A percentile compares a stretch with the other conserved stretches of the same genome.
phyloP scores from a whole-genome alignment of 2,888 invertebrate genomes.

The Lycophotia porphyrea region DNA sequence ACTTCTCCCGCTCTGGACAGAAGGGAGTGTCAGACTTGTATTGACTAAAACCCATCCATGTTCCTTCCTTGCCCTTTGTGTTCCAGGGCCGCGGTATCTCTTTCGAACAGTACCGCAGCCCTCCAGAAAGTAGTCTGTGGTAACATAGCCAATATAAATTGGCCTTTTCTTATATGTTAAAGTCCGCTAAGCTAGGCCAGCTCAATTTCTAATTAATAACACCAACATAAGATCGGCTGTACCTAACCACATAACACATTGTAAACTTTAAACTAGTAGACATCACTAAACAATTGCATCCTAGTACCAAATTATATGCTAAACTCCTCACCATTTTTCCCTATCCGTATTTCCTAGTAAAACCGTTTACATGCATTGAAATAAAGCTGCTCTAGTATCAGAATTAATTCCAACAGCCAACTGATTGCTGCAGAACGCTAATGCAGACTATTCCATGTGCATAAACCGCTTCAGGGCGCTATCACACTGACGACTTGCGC shows the following conservation, averaged over 20 bases:
- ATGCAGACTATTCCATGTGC: slow-evolving; percentile 2
- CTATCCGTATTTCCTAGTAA: background rate
- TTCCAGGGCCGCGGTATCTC: too few relatives aligned
- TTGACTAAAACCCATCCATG: too few relatives aligned
- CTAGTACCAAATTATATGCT: background rate
- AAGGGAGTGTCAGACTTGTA: too few relatives aligned
- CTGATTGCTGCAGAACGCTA: slow-evolving; percentile 25
- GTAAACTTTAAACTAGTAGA: background rate
- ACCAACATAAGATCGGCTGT: background rate
- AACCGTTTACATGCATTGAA: slow-evolving; percentile 15
- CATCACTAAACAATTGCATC: background rate
- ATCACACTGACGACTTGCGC: background rate
- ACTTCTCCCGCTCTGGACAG: too few relatives aligned
- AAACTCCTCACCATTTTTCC: background rate
- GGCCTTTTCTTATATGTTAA: background rate
- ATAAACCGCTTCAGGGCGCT: slow-evolving; percentile 19
- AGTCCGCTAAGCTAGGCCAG: background rate
- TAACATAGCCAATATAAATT: background rate
- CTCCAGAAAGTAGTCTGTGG: too few relatives aligned
- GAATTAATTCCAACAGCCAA: slow-evolving; percentile 31
- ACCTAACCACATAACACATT: background rate
- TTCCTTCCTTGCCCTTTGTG: too few relatives aligned
- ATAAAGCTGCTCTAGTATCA: background rate
- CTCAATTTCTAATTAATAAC: background rate
- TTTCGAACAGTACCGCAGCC: too few relatives aligned